phyloP scores from a whole-genome alignment of 1,140 invertebrate genomes.

The Mycetomoellerius zeteki region DNA sequence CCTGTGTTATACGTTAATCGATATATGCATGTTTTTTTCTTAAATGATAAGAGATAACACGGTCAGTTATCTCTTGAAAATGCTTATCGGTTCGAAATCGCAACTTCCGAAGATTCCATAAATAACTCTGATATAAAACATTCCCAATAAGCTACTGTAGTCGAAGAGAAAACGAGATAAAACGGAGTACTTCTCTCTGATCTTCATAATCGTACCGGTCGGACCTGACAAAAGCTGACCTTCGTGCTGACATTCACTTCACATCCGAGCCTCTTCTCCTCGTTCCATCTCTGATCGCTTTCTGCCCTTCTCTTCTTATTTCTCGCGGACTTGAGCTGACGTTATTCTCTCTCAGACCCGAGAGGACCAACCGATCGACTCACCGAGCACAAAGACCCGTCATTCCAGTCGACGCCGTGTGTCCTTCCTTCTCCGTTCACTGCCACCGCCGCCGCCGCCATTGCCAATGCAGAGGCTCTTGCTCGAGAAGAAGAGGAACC shows the following conservation, averaged over 20 bases:
- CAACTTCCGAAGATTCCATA: background rate
- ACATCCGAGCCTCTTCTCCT: slow-evolving; percentile 62
- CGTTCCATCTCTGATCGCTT: slow-evolving; percentile 46
- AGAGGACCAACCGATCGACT: slow-evolving; percentile 62
- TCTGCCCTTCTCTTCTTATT: slow-evolving; percentile 68
- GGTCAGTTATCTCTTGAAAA: background rate
- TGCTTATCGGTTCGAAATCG: background rate
- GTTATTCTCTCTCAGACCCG: slow-evolving; percentile 52
- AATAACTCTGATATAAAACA: slow-evolving; percentile 20
- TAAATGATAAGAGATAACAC: slow-evolving; percentile 10
- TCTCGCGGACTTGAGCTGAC: slow-evolving; percentile 54
- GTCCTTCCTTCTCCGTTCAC: slow-evolving; percentile 68
- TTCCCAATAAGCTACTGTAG: slow-evolving; percentile 16
- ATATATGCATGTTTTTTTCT: background rate
- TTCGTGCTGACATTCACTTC: slow-evolving; percentile 86
- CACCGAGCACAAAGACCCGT: slow-evolving; percentile 81
- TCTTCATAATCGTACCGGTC: slow-evolving; percentile 12
- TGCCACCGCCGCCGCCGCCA: background rate
- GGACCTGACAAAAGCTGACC: slow-evolving; percentile 86
- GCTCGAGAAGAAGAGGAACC: slow-evolving; percentile 58
- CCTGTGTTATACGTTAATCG: background rate
- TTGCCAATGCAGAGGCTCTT: slow-evolving; percentile 17
- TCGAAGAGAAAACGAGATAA: slow-evolving; percentile 11
- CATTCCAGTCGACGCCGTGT: slow-evolving; percentile 75
- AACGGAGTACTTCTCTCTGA: background rate